Evolutionary conservation across 1,140 invertebrate species (phyloP).

Genomic region (Rhopalosiphum padi): DNA sequence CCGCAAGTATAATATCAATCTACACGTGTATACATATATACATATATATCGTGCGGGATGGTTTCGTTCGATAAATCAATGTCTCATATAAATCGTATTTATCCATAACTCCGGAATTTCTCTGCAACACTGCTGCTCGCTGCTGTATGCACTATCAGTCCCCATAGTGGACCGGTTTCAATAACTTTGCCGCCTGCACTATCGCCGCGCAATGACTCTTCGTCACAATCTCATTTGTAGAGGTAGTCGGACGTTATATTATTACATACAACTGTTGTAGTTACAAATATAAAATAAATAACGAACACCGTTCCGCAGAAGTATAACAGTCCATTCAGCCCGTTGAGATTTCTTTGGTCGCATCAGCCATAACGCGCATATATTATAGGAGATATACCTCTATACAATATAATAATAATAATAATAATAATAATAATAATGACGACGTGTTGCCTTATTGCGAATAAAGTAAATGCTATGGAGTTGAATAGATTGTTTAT

Average conservation of each 20-base stretch:
- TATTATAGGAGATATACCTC: not conserved
- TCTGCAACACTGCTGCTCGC: not conserved
- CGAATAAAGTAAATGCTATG: not conserved
- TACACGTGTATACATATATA: not conserved
- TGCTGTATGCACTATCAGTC: not conserved
- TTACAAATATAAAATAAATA: conserved; percentile 30
- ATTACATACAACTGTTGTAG: not conserved
- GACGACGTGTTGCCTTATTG: not conserved
- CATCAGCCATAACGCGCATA: not conserved
- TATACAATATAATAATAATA: no score
- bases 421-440: not conserved
- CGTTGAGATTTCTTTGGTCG: not conserved
- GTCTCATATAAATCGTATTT: not conserved
- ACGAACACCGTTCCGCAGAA: not conserved
- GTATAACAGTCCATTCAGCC: not conserved
- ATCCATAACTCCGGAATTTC: conserved; percentile 27
- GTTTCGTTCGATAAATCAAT: not conserved
- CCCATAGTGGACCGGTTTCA: not conserved
- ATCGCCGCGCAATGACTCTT: not conserved
- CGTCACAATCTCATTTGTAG: conserved; percentile 25
- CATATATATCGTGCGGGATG: not conserved
- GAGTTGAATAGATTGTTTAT: not conserved
- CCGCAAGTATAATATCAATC: not conserved
- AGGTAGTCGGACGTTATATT: not conserved
- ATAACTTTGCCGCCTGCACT: not conserved